These are phyloP conservation scores for Muscicapa comitata DNA, from an alignment of 2,797 vertebrate species.

Conservation along the genomic window DNA sequence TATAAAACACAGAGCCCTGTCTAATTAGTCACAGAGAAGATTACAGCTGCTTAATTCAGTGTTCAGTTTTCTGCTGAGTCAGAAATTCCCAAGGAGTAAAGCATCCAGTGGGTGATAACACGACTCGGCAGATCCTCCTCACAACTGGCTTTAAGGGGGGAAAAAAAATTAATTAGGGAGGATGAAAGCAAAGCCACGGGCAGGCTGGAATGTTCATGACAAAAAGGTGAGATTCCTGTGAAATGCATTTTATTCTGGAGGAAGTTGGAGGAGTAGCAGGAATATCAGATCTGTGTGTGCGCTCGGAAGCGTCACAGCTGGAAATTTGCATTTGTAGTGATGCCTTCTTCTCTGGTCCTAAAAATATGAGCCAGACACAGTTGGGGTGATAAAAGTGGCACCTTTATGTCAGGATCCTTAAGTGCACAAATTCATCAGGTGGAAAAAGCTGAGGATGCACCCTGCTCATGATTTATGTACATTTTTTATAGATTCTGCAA, in stretches of 20 bases:
- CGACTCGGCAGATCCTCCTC: neutral
- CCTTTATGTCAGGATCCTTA: neutral
- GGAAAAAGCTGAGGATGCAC: neutral
- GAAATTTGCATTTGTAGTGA: neutral
- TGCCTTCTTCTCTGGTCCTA: neutral
- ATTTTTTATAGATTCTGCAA: neutral
- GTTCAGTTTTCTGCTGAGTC: neutral
- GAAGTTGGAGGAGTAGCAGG: neutral
- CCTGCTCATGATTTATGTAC: neutral
- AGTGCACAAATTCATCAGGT: neutral
- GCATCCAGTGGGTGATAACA: neutral
- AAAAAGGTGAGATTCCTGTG: neutral
- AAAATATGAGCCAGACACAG: neutral
- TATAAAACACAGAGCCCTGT: neutral
- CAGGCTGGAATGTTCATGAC: neutral
- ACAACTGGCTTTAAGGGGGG: neutral
- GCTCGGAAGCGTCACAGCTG: neutral
- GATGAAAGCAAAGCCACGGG: neutral
- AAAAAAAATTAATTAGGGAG: neutral
- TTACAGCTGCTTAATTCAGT: constrained; percentile 12
- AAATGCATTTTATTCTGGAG: neutral
- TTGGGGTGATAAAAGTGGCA: neutral
- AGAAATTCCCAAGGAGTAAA: neutral
- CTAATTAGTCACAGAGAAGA: constrained; percentile 22
- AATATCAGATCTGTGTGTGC: rapidly evolving